phyloP scores from a whole-genome alignment of 2,797 vertebrate species.

The Girardinus metallicus region DNA sequence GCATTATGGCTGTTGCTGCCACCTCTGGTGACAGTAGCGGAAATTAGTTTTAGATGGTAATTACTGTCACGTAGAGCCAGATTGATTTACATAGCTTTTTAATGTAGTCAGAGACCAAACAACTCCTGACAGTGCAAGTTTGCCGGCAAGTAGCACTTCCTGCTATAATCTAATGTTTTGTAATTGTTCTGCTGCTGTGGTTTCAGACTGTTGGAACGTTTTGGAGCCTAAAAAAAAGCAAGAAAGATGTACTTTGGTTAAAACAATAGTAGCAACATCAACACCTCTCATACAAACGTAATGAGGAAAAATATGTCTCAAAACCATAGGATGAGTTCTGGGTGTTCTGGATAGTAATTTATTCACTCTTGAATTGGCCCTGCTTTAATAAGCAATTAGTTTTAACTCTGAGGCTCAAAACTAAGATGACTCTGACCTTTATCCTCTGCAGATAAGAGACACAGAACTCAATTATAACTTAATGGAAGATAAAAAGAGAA shows the following conservation, averaged over 20 bases:
- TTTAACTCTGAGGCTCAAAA: neutral
- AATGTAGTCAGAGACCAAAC: neutral
- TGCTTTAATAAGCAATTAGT: constrained; percentile 11
- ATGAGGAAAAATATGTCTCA: neutral
- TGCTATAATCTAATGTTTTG: neutral
- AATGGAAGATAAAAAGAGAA: neutral
- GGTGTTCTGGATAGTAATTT: neutral
- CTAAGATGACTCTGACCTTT: constrained; percentile 4
- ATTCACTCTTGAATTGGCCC: neutral
- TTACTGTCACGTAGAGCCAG: neutral
- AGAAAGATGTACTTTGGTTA: neutral
- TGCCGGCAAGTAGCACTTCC: neutral
- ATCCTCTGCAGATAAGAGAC: constrained; percentile 5
- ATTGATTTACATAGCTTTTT: neutral
- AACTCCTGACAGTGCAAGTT: neutral
- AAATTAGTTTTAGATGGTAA: neutral
- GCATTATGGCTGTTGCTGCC: neutral
- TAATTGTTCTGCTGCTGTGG: neutral
- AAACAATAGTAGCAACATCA: neutral
- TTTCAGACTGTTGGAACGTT: neutral
- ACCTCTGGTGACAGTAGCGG: neutral
- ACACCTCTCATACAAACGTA: neutral
- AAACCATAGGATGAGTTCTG: neutral
- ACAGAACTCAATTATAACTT: constrained; percentile 5
- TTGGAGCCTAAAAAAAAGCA: neutral